phyloP scores from a whole-genome alignment of 2,888 invertebrate genomes.

The Scaptomyza tumidula region DNA sequence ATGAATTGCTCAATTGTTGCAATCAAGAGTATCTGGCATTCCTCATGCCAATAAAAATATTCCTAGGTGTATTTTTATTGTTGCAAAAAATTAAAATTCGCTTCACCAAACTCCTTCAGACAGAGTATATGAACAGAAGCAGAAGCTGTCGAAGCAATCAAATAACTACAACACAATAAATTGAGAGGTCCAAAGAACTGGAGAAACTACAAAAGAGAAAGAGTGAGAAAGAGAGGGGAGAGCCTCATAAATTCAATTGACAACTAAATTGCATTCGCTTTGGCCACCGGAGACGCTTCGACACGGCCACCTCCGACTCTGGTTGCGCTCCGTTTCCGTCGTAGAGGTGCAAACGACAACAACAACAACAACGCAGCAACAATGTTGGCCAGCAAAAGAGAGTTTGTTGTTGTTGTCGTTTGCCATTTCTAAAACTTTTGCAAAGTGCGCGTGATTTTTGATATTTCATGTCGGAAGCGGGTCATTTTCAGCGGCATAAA shows the following conservation, averaged over 20 bases:
- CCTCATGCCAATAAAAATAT: too few species aligned
- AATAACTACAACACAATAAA: conserved; percentile 51
- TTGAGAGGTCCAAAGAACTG: conserved; percentile 32
- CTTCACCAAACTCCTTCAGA: background rate
- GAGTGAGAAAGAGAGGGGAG: conserved; percentile 15
- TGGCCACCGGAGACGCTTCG: conserved; percentile 83
- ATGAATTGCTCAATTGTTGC: too few species aligned
- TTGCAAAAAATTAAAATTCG: too few species aligned
- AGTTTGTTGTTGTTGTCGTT: conserved; percentile 23
- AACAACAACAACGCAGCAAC: conserved; percentile 26
- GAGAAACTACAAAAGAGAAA: background rate
- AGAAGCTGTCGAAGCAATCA: conserved; percentile 2
- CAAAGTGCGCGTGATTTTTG: conserved; percentile 74
- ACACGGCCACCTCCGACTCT: conserved; percentile 83
- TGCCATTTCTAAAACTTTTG: conserved; percentile 63
- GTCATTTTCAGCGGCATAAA: conserved; percentile 78
- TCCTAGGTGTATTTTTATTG: too few species aligned
- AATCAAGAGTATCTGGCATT: too few species aligned
- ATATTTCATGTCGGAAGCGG: conserved; percentile 78
- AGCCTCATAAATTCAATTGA: conserved; percentile 82
- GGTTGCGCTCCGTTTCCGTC: conserved; percentile 82
- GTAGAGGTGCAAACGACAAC: conserved; percentile 49
- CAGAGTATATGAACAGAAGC: conserved; percentile 1
- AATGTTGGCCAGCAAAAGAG: conserved; percentile 19
- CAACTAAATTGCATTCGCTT: conserved; percentile 82